These are phyloP conservation scores for Oncorhynchus tshawytscha DNA, from an alignment of 2,113 vertebrate genomes.

Conservation along the genomic window DNA sequence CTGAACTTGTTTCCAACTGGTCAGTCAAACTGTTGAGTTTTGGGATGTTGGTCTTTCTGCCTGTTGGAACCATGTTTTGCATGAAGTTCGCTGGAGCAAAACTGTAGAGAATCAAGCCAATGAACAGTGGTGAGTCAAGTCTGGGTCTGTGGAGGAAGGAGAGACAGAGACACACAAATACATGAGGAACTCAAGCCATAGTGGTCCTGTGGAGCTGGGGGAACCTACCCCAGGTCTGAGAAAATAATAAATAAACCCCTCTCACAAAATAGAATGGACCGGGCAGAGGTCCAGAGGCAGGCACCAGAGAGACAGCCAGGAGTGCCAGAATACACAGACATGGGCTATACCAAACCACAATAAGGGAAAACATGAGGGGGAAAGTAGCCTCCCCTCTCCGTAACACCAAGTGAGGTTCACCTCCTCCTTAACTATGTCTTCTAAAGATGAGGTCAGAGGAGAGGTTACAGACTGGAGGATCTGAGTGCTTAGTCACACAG, in stretches of 20 bases:
- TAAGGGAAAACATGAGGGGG: conserved; percentile 7
- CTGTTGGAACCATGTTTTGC: conserved; percentile 35
- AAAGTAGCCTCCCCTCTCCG: conserved; percentile 5
- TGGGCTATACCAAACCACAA: conserved; percentile 18
- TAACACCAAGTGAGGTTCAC: conserved; percentile 1
- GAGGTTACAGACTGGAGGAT: neutral
- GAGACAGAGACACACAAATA: neutral
- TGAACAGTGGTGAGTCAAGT: conserved; percentile 33
- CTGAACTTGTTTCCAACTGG: conserved; percentile 23
- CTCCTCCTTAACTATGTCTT: conserved; percentile 1
- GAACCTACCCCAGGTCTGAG: conserved; percentile 19
- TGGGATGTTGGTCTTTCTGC: conserved; percentile 10
- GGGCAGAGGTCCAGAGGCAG: conserved; percentile 17
- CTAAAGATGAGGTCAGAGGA: conserved; percentile 3
- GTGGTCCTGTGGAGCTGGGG: conserved; percentile 13
- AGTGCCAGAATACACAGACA: conserved; percentile 22
- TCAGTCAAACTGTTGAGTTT: conserved; percentile 18
- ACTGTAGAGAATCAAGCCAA: conserved; percentile 36
- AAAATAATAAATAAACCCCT: conserved; percentile 38
- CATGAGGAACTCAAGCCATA: conserved; percentile 26
- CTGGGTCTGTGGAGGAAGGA: conserved; percentile 11
- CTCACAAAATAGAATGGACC: conserved; percentile 13
- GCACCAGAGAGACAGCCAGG: conserved; percentile 6
- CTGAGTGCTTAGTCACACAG: neutral
- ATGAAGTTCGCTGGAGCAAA: conserved; percentile 38